These are phyloP conservation scores for Pseudopleuronectes americanus DNA, from an alignment of 2,797 vertebrate genomes.

Conservation along the genomic window DNA sequence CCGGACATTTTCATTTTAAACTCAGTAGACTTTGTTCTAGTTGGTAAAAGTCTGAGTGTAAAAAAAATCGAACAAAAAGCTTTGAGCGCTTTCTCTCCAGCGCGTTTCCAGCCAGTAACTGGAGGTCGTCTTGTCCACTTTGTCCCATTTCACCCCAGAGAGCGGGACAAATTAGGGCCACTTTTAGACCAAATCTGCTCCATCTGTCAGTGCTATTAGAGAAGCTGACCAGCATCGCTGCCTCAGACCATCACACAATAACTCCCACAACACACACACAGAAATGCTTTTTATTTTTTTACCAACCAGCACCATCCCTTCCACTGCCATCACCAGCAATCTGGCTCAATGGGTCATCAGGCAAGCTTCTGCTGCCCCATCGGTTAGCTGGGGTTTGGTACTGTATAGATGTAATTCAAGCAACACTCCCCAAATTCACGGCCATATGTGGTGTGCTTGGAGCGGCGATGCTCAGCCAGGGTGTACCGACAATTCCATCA, in stretches of 20 bases:
- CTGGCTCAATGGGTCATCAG: conserved; percentile 42
- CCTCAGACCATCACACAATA: conserved; percentile 42
- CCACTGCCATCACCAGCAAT: conserved; percentile 49
- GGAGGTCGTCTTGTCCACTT: conserved; percentile 48
- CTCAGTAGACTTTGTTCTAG: background rate
- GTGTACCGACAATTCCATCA: conserved; percentile 87
- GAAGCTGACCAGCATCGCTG: conserved; percentile 77
- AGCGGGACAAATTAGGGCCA: conserved; percentile 68
- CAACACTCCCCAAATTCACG: conserved; percentile 87
- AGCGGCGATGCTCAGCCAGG: conserved; percentile 84
- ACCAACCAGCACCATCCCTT: conserved; percentile 36
- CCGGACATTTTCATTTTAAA: background rate
- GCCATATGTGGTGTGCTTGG: conserved; percentile 88
- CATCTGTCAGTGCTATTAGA: conserved; percentile 85
- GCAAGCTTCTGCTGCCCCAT: conserved; percentile 27
- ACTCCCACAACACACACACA: conserved; percentile 15
- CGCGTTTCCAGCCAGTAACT: conserved; percentile 34
- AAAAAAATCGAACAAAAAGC: background rate
- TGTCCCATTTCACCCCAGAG: conserved; percentile 52
- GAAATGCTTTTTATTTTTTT: conserved; percentile 21
- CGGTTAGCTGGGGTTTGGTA: conserved; percentile 27
- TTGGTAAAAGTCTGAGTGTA: background rate
- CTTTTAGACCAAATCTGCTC: conserved; percentile 83
- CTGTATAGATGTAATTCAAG: conserved; percentile 58
- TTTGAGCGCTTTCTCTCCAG: conserved; percentile 6